phyloP scores from a whole-genome alignment of 2,113 vertebrate genomes.

The Eidolon helvum region DNA sequence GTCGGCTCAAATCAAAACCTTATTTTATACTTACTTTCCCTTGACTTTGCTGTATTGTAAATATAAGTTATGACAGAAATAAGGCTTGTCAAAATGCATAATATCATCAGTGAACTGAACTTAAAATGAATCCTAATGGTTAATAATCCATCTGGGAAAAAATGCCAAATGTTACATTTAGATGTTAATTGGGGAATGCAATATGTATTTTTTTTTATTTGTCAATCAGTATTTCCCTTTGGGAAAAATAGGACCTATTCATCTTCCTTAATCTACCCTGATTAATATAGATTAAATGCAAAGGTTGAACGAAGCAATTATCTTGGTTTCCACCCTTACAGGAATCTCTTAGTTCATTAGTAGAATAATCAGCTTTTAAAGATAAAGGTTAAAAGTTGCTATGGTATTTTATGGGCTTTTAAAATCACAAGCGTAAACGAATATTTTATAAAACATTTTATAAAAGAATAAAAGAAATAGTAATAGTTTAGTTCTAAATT shows the following conservation, averaged over 20 bases:
- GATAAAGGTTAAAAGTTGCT: constrained; percentile 52
- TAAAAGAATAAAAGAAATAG: constrained; percentile 12
- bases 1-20: constrained; percentile 36
- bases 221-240: constrained; percentile 68
- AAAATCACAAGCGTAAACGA: background rate
- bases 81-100: constrained; percentile 61
- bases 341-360: constrained; percentile 54
- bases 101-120: constrained; percentile 51
- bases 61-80: constrained; percentile 63
- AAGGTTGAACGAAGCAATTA: constrained; percentile 57
- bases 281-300: constrained; percentile 68
- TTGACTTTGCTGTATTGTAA: constrained; percentile 47
- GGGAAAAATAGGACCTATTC: constrained; percentile 53
- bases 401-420: constrained; percentile 54
- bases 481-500: background rate
- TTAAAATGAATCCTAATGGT: constrained; percentile 69
- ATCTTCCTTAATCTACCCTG: constrained; percentile 35
- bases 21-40: constrained; percentile 25
- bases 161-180: constrained; percentile 61
- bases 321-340: constrained; percentile 45
- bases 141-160: constrained; percentile 69
- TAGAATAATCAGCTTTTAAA: constrained; percentile 68
- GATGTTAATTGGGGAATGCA: constrained; percentile 68
- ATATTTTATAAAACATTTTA: constrained; percentile 44
- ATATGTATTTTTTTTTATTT: constrained; percentile 57